phyloP scores from a whole-genome alignment of 1,140 invertebrate species.

The Musca vetustissima region DNA sequence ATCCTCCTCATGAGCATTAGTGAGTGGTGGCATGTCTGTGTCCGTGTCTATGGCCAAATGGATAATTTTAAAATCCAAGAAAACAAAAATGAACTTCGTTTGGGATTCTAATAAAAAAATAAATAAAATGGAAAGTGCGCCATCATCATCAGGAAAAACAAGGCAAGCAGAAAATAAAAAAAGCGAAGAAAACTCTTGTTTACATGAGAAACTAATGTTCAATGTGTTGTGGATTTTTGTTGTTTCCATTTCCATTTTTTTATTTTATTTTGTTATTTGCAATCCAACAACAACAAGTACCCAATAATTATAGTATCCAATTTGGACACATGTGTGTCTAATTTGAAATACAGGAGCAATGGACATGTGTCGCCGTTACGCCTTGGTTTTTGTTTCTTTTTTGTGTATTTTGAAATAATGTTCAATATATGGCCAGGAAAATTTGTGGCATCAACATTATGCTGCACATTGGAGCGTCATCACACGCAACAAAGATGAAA shows the following conservation, averaged over 20 bases:
- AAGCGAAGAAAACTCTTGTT: not conserved
- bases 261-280: not conserved
- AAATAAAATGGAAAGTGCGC: not conserved
- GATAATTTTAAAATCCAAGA: not conserved
- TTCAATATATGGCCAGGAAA: not conserved
- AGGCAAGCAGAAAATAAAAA: not conserved
- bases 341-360: not conserved
- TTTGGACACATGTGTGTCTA: conserved; percentile 16
- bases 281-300: not conserved
- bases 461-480: no score
- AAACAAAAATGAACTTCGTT: conserved; percentile 15
- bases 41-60: not conserved
- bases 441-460: no score
- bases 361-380: not conserved
- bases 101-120: not conserved
- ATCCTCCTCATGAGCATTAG: no score
- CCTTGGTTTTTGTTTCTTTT: not conserved
- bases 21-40: no score
- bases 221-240: no score
- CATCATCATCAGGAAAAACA: not conserved
- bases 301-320: not conserved
- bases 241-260: conserved; percentile 5
- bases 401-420: conserved; percentile 9
- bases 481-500: no score
- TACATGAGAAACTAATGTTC: not conserved